phyloP scores from a whole-genome alignment of 2,797 vertebrate genomes.

The Dendrocincla tyrannina region DNA sequence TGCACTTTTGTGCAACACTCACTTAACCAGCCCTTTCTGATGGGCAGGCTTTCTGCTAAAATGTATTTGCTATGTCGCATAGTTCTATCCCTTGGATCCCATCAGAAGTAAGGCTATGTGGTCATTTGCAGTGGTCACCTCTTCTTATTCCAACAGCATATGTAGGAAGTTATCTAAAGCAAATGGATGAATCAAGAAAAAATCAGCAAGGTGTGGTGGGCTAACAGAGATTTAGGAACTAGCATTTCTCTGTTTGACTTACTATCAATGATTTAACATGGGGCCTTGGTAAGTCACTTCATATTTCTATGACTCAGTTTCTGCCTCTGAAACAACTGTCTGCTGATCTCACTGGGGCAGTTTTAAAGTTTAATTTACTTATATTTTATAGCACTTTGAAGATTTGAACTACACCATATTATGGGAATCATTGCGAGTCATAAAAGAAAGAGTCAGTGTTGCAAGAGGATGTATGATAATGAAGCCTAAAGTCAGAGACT shows the following conservation, averaged over 20 bases:
- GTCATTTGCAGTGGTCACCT: neutral
- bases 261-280: conserved; percentile 18
- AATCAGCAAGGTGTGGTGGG: neutral
- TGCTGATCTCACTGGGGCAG: conserved; percentile 41
- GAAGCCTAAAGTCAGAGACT: conserved; percentile 60
- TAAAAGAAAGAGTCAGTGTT: conserved; percentile 52
- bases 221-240: neutral
- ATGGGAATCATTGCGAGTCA: conserved; percentile 53
- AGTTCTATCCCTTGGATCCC: neutral
- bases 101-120: neutral
- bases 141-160: neutral
- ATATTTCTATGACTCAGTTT: conserved; percentile 47
- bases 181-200: neutral
- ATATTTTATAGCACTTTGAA: conserved; percentile 65
- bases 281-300: neutral
- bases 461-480: conserved; percentile 65
- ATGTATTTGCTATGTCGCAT: neutral
- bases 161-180: neutral
- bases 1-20: neutral
- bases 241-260: conserved; percentile 18
- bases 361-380: conserved; percentile 60
- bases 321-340: conserved; percentile 38
- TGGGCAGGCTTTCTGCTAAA: neutral
- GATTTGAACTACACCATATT: conserved; percentile 49
- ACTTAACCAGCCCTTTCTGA: neutral